These are phyloP conservation scores for Carposina sasakii DNA, from an alignment of 1,140 invertebrate species.

Conservation along the genomic window DNA sequence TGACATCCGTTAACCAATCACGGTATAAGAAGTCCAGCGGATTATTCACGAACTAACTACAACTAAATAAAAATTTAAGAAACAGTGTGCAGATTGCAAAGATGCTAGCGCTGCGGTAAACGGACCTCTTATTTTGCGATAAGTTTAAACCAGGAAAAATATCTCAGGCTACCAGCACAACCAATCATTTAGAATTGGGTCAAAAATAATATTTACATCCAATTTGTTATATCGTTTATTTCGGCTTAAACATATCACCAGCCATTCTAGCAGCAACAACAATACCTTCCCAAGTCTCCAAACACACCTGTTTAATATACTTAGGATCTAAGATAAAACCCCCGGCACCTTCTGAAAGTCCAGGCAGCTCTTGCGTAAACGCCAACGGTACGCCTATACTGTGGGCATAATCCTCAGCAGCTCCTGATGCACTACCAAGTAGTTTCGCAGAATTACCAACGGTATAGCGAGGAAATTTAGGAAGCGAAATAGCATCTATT, in stretches of 20 bases:
- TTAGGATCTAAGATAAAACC: neutral
- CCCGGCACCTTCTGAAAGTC: conserved; percentile 19
- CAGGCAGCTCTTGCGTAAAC: neutral
- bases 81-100: too few species aligned
- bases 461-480: neutral
- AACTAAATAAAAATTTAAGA: too few species aligned
- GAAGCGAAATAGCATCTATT: neutral
- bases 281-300: neutral
- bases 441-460: neutral
- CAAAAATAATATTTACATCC: conserved; percentile 49
- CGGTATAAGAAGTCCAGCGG: too few species aligned
- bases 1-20: too few species aligned
- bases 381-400: neutral
- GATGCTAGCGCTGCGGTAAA: too few species aligned
- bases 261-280: neutral
- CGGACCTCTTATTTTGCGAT: too few species aligned
- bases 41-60: too few species aligned
- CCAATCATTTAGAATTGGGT: too few species aligned
- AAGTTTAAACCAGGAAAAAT: too few species aligned
- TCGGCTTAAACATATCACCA: conserved; percentile 27
- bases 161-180: too few species aligned
- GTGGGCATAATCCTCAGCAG: neutral
- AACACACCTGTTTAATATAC: neutral
- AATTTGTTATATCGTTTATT: too few species aligned
- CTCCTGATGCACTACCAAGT: neutral